Evolutionary conservation across 2,113 vertebrate species (phyloP).

Genomic region (Cygnus atratus): DNA sequence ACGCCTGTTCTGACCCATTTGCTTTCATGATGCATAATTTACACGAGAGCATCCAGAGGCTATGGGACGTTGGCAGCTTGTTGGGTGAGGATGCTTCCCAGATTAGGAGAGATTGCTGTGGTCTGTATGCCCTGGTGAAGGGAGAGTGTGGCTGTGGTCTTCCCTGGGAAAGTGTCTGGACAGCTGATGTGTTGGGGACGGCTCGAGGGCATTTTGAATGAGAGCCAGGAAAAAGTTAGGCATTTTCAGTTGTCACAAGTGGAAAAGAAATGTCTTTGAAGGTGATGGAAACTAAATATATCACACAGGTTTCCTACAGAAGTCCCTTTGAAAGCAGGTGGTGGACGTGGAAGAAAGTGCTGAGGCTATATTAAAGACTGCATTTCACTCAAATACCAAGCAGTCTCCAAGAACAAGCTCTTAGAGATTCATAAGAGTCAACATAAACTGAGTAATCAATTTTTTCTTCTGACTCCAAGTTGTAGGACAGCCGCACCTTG

Average conservation of each 20-base stretch:
- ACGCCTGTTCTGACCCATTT: not conserved
- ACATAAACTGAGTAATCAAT: not conserved
- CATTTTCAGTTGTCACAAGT: not conserved
- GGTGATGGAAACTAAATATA: not conserved
- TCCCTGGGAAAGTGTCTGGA: not conserved
- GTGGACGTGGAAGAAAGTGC: not conserved
- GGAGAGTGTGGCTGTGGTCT: not conserved
- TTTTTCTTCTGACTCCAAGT: conserved; percentile 65
- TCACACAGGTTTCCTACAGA: not conserved
- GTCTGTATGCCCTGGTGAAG: not conserved
- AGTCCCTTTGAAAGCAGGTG: not conserved
- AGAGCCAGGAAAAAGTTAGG: not conserved
- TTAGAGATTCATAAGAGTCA: rapidly evolving
- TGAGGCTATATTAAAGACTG: not conserved
- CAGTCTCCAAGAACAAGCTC: not conserved
- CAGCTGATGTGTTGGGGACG: not conserved
- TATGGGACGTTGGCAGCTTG: not conserved
- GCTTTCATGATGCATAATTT: not conserved
- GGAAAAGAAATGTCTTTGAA: not conserved
- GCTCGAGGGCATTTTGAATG: not conserved
- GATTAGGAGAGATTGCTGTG: not conserved
- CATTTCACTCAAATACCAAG: not conserved
- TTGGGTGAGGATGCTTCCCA: not conserved
- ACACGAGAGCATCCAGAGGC: not conserved
- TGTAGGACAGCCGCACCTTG: conserved; percentile 76